Evolutionary conservation across 1,140 invertebrate genomes (phyloP).

Genomic region (Heliconius congener): DNA sequence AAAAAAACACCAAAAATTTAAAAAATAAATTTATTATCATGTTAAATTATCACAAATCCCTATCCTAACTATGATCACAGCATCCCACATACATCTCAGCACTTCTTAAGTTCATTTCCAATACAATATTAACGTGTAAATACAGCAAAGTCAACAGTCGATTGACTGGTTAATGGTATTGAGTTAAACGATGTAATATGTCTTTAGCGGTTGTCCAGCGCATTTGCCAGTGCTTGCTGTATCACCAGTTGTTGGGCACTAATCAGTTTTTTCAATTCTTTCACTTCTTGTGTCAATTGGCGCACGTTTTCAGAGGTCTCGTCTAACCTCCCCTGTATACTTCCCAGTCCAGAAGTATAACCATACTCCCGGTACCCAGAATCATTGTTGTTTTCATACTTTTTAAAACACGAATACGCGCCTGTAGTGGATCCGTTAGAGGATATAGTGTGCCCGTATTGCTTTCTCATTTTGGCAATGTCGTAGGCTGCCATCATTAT

Average conservation of each 20-base stretch:
- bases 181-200: conserved; percentile 76
- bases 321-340: conserved; percentile 83
- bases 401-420: conserved; percentile 83
- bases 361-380: conserved; percentile 79
- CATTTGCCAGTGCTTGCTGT: conserved; percentile 70
- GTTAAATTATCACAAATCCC: conserved; percentile 8
- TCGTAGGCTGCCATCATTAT: conserved; percentile 89
- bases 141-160: conserved; percentile 63
- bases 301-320: conserved; percentile 76
- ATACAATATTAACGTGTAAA: conserved; percentile 51
- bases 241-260: conserved; percentile 77
- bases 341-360: conserved; percentile 80
- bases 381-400: conserved; percentile 84
- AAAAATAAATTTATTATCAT: conserved; percentile 4
- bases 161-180: conserved; percentile 66
- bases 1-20: background rate
- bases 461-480: conserved; percentile 87
- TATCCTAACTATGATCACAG: conserved; percentile 1
- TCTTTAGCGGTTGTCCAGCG: conserved; percentile 73
- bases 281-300: conserved; percentile 83
- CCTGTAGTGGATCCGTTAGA: conserved; percentile 82
- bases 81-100: background rate
- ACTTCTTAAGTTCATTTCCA: conserved; percentile 20
- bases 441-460: conserved; percentile 85
- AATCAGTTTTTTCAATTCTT: conserved; percentile 85